Evolutionary conservation across 2,113 vertebrate genomes (phyloP), one percentile per base, ranked within the genome.

Genomic region (Calyptomena viridis): DNA sequence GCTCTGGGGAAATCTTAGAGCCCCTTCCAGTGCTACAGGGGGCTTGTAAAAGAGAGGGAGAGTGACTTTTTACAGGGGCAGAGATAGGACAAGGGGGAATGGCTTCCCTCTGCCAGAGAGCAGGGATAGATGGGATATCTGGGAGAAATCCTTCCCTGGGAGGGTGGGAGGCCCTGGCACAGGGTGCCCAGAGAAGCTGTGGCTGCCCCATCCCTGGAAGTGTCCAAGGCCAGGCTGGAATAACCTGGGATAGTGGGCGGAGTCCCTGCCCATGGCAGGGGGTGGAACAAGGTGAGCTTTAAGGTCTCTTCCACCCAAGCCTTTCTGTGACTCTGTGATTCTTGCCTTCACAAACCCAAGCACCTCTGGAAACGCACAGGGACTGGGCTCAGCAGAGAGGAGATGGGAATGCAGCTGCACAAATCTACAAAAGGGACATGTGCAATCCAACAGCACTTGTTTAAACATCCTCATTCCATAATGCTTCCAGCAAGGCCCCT

Each of bases 281-380:
- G 30, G 30, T 18, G n/a, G 69, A 0, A 47, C 1, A 1, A 3
- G 30, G 2, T 31, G 40, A 4, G 1, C 12, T 49, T 16, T 56
- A 0, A 77, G 14, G 22, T 16, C 31, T 22, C 21, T 55, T 49
- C 49, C 9, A 76, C 14, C 25, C 40, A 42, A 42, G 3, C 18
- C 35, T 31, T 76, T 55, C 87, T 12, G 3, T 15, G 25, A 55
- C 16, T 55, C 40, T 27, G 7, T 20, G 56, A 37, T 14, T 46
- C 40, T 58, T 55, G 21, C 53, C 59, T 71, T 59, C 73, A 67
- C 60, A 81, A 59, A 68, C 7, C 49, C 72, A 25, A 33, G 49
- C 27, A 35, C 25, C 35, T 77, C 1, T 2, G 12, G 67, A 76
- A 83, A 76, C 9, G 37, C 35, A 8, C 30, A 49, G 49, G 58